phyloP scores from a whole-genome alignment of 1,140 invertebrate genomes.

The Drosophila pruinosa region DNA sequence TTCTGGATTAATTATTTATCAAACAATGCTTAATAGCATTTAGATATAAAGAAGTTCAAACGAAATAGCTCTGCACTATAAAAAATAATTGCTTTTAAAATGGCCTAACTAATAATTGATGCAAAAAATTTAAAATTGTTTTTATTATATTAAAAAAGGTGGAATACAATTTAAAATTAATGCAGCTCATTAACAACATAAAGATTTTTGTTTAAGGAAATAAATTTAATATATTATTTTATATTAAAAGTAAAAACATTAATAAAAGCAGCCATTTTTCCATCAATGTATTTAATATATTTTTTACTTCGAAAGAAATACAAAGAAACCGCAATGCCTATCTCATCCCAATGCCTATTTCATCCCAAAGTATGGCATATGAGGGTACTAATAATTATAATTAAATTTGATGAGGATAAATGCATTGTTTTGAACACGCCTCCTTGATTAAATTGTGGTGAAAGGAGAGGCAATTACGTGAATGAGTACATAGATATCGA shows the following conservation, averaged over 20 bases:
- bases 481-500: background rate
- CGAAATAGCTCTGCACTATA: background rate
- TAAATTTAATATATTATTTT: too few relatives aligned
- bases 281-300: too few relatives aligned
- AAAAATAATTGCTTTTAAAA: too few relatives aligned
- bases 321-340: background rate
- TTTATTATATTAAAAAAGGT: too few relatives aligned
- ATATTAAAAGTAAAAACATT: background rate
- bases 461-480: background rate
- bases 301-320: background rate
- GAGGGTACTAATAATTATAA: background rate
- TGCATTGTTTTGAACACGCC: background rate
- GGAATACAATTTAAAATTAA: too few relatives aligned
- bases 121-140: too few relatives aligned
- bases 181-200: too few relatives aligned
- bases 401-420: conserved; percentile 1
- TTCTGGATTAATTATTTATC: background rate
- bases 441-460: background rate
- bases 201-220: too few relatives aligned
- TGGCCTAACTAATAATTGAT: too few relatives aligned
- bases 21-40: background rate
- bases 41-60: background rate
- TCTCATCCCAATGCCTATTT: too few relatives aligned
- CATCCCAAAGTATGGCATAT: background rate
- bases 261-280: too few relatives aligned